phyloP scores from a whole-genome alignment of 2,888 invertebrate species.

The Scelioninae gen. 2 region DNA sequence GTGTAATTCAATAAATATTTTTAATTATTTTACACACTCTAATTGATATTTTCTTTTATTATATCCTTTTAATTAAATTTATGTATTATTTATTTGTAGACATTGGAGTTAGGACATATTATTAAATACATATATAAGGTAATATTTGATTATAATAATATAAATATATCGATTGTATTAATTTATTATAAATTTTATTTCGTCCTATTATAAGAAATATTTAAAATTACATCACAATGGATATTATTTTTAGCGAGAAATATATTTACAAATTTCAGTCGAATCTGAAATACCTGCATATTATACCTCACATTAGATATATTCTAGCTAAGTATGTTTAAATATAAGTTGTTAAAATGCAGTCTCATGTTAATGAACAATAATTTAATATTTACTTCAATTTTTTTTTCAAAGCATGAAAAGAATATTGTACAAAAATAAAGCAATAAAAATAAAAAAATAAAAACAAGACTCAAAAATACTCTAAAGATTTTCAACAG shows the following conservation, averaged over 20 bases:
- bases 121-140: too few species aligned
- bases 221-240: neutral
- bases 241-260: conserved; percentile 51
- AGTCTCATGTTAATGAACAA: conserved; percentile 14
- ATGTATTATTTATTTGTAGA: conserved; percentile 14
- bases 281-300: conserved; percentile 49
- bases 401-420: conserved; percentile 2
- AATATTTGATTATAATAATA: too few species aligned
- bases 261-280: conserved; percentile 27
- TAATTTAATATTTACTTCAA: conserved; percentile 7
- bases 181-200: too few species aligned
- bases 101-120: conserved; percentile 1
- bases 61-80: conserved; percentile 17
- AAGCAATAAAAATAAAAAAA: conserved; percentile 33
- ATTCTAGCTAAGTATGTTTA: conserved; percentile 22
- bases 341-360: conserved; percentile 29
- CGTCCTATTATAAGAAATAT: neutral
- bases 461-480: conserved; percentile 15
- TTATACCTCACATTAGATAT: conserved; percentile 39
- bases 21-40: conserved; percentile 46
- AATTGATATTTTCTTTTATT: conserved; percentile 40
- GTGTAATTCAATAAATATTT: conserved; percentile 56
- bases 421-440: conserved; percentile 29
- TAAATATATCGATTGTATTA: too few species aligned
- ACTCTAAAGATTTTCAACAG: conserved; percentile 14